Conservation (phyloP, 2,113 vertebrate genomes). For the Pollachius pollachius region DNA sequence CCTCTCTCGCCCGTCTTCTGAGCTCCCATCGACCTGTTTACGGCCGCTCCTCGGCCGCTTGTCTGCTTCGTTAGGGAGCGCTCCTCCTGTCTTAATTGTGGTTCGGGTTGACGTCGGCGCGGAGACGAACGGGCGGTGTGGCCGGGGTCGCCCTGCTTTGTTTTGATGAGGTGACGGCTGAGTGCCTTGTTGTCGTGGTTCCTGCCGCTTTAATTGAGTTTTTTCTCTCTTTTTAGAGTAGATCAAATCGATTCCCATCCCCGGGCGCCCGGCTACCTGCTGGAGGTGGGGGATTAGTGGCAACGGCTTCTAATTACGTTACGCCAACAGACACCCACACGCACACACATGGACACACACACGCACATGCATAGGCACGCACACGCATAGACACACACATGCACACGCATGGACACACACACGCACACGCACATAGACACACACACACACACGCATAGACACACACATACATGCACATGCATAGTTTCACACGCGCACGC, state of each 20-base stretch:
- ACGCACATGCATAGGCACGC: no score
- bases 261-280: conserved; percentile 60
- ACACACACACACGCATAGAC: no score
- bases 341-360: no score
- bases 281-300: conserved; percentile 68
- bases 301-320: conserved; percentile 70
- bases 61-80: conserved; percentile 58
- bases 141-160: conserved; percentile 44
- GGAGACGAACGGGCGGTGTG: conserved; percentile 49
- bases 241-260: conserved; percentile 58
- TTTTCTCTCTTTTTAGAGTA: conserved; percentile 33
- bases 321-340: conserved; percentile 29
- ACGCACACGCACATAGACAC: no score
- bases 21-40: conserved; percentile 70
- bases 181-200: conserved; percentile 14
- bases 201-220: conserved; percentile 2
- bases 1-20: conserved; percentile 43
- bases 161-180: conserved; percentile 63
- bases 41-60: conserved; percentile 46
- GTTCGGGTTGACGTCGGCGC: conserved; percentile 44
- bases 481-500: no score
- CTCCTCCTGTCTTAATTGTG: conserved; percentile 58
- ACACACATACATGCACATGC: no score
- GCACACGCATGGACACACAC: no score
- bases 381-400: no score